Percentiles rank a stretch among this genome's conserved stretches.
phyloP scores from a whole-genome alignment of 2,797 vertebrate species.

The Mergus octosetaceus region DNA sequence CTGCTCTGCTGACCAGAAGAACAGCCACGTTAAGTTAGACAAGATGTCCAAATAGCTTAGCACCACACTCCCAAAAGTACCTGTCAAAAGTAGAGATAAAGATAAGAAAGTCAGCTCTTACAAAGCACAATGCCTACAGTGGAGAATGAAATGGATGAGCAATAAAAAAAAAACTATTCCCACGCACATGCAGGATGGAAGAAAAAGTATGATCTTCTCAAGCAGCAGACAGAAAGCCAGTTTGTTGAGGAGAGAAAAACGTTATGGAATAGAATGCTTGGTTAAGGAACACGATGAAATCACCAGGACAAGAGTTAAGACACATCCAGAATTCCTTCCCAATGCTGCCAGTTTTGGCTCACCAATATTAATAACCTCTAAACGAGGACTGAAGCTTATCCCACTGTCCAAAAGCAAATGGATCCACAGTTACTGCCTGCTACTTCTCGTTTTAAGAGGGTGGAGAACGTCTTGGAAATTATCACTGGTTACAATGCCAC shows the following conservation, averaged over 20 bases:
- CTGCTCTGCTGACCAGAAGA: background rate
- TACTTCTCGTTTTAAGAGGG: background rate
- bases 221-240: background rate
- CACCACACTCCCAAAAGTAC: background rate
- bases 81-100: background rate
- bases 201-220: background rate
- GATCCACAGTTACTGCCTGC: background rate
- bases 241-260: background rate
- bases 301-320: background rate
- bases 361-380: background rate
- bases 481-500: background rate
- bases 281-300: background rate
- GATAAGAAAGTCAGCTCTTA: background rate
- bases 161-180: background rate
- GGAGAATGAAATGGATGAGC: background rate
- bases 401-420: background rate
- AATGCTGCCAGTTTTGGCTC: background rate
- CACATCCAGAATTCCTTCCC: background rate
- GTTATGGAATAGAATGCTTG: background rate
- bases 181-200: background rate
- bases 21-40: background rate
- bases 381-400: background rate
- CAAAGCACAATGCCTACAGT: background rate
- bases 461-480: background rate
- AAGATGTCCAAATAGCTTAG: background rate